phyloP scores from a whole-genome alignment of 2,113 vertebrate genomes.

The Lepus timidus region DNA sequence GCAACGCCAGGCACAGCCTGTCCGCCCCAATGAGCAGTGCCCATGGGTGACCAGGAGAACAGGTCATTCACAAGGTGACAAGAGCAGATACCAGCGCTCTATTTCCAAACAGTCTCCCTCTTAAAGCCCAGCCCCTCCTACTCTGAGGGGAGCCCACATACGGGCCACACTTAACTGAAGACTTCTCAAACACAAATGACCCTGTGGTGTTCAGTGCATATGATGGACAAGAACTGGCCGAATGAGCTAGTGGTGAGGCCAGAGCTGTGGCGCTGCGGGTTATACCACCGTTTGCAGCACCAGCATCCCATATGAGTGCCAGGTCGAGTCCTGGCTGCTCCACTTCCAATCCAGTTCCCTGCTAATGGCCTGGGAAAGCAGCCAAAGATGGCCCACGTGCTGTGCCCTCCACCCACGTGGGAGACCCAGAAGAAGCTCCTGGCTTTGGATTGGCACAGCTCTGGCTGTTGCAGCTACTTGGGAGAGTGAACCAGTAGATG shows the following conservation, averaged over 20 bases:
- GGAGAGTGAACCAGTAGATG: too few relatives aligned
- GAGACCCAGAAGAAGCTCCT: too few relatives aligned
- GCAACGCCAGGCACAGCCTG: rapidly evolving
- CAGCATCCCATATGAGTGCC: too few relatives aligned
- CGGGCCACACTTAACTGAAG: not conserved
- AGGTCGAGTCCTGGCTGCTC: too few relatives aligned
- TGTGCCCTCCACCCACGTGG: too few relatives aligned
- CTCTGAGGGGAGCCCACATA: not conserved
- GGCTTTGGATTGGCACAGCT: too few relatives aligned
- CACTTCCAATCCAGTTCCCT: too few relatives aligned
- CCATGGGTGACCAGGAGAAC: not conserved
- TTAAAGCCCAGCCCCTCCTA: not conserved
- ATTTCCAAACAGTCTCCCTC: constrained; percentile 15
- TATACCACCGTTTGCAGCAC: too few relatives aligned
- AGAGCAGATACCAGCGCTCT: constrained; percentile 46
- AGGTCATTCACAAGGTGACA: constrained; percentile 7
- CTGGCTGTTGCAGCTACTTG: too few relatives aligned
- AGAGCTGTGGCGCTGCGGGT: too few relatives aligned
- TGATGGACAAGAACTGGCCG: not conserved
- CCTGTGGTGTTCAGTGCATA: not conserved
- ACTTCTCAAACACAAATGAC: not conserved
- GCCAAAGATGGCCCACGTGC: too few relatives aligned
- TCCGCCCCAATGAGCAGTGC: constrained; percentile 36
- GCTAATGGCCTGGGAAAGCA: too few relatives aligned
- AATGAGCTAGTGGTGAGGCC: not conserved